Percentiles rank a stretch among this genome's conserved stretches.
Evolutionary conservation across 2,888 invertebrate species (phyloP).

Genomic region (Limnephilus marmoratus): DNA sequence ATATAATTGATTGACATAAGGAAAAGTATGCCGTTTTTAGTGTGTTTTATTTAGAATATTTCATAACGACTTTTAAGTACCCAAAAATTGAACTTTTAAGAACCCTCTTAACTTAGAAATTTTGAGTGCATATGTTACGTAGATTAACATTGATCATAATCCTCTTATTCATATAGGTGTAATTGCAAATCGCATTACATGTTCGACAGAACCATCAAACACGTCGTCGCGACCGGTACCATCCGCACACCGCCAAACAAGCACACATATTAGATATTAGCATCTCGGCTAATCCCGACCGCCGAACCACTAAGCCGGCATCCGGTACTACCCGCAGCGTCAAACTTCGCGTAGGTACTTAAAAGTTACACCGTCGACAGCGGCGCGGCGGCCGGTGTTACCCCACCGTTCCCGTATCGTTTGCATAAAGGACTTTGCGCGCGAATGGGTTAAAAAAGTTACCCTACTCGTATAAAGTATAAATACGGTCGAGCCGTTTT

Average conservation of each 20-base stretch:
- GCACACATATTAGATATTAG: neutral
- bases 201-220: neutral
- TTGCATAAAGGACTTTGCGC: slow-evolving; percentile 29
- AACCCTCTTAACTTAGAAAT: too few relatives aligned
- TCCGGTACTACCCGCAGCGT: neutral
- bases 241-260: neutral
- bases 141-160: neutral
- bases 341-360: slow-evolving; percentile 32
- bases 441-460: slow-evolving; percentile 19
- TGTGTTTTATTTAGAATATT: too few relatives aligned
- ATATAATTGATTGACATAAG: too few relatives aligned
- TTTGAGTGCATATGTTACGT: neutral
- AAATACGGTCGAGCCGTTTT: neutral
- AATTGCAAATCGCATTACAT: neutral
- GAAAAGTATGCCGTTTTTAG: too few relatives aligned
- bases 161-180: neutral
- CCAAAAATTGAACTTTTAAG: too few relatives aligned
- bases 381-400: neutral
- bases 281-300: neutral
- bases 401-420: slow-evolving; percentile 28
- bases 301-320: slow-evolving; percentile 20
- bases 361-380: slow-evolving; percentile 25
- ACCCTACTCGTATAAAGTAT: neutral
- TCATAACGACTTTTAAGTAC: too few relatives aligned
- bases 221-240: neutral